These are phyloP conservation scores for Aporophyla lueneburgensis DNA, from an alignment of 2,888 invertebrate genomes.

Conservation along the genomic window DNA sequence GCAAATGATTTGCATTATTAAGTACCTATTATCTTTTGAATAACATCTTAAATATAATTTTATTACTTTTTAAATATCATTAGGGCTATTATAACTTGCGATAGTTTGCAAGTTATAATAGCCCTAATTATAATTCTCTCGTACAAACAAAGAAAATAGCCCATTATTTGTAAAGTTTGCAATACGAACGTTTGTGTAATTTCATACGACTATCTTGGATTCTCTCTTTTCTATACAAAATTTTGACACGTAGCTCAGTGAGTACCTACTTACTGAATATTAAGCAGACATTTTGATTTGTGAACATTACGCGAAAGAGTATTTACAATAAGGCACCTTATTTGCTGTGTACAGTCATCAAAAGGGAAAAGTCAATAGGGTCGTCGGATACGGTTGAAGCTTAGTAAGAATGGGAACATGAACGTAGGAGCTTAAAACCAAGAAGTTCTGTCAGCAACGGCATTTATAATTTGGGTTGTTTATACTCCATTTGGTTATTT, in stretches of 20 bases:
- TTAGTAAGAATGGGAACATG: too few relatives aligned
- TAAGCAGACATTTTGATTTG: conserved; percentile 44
- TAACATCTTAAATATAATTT: conserved; percentile 22
- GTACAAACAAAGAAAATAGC: conserved; percentile 5
- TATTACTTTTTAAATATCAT: conserved; percentile 38
- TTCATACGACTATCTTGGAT: neutral
- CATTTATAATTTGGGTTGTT: conserved; percentile 1
- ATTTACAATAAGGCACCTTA: conserved; percentile 34
- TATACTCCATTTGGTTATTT: neutral
- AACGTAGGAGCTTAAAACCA: neutral
- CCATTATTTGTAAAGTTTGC: conserved; percentile 10
- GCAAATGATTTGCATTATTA: conserved; percentile 29
- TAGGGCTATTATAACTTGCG: conserved; percentile 16
- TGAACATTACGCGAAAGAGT: conserved; percentile 31
- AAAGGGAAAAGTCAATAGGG: too few relatives aligned
- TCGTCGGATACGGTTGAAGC: too few relatives aligned
- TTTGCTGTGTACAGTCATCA: conserved; percentile 19
- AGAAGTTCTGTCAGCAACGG: neutral
- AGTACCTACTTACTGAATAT: conserved; percentile 31
- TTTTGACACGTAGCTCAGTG: neutral
- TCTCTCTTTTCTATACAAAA: neutral
- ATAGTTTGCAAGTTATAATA: too few relatives aligned
- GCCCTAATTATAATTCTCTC: too few relatives aligned
- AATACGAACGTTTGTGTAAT: conserved; percentile 3
- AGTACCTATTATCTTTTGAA: conserved; percentile 32